A percentile compares a stretch with the other conserved stretches of the same genome.
These are phyloP conservation scores for Manacus vitellinus DNA, from an alignment of 2,113 vertebrate genomes.

Conservation along the genomic window DNA sequence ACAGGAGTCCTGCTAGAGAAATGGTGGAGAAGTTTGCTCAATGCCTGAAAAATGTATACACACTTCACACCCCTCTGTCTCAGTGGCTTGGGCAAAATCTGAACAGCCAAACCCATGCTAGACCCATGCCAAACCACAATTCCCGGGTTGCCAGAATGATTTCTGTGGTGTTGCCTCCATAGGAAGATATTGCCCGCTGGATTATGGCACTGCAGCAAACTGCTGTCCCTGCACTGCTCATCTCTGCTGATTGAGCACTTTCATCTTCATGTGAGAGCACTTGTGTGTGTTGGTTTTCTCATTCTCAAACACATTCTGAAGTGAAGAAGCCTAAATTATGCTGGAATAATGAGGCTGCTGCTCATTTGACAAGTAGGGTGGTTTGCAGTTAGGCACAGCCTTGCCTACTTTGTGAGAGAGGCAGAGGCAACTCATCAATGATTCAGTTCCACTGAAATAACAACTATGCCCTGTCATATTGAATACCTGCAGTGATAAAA, in stretches of 20 bases:
- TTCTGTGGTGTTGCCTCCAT: not conserved
- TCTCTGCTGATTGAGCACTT: not conserved
- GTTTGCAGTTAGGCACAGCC: not conserved
- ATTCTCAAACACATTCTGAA: not conserved
- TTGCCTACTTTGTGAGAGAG: not conserved
- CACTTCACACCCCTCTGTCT: not conserved
- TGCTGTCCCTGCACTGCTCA: not conserved
- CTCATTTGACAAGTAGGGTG: not conserved
- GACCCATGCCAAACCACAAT: not conserved
- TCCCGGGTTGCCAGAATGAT: not conserved
- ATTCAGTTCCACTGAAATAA: not conserved
- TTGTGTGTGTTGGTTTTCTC: not conserved
- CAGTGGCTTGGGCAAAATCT: not conserved
- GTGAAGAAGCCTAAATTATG: not conserved
- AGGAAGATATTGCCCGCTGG: rapidly evolving
- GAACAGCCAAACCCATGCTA: not conserved
- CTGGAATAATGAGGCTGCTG: not conserved
- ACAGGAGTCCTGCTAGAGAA: not conserved
- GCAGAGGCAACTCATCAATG: not conserved
- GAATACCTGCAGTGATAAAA: not conserved
- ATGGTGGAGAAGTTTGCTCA: not conserved
- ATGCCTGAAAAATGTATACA: not conserved
- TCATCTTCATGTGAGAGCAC: not conserved
- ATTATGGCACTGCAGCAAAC: not conserved
- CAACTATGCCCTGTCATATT: not conserved